phyloP scores from a whole-genome alignment of 2,888 invertebrate genomes.

The Alviniconcha strummeri region DNA sequence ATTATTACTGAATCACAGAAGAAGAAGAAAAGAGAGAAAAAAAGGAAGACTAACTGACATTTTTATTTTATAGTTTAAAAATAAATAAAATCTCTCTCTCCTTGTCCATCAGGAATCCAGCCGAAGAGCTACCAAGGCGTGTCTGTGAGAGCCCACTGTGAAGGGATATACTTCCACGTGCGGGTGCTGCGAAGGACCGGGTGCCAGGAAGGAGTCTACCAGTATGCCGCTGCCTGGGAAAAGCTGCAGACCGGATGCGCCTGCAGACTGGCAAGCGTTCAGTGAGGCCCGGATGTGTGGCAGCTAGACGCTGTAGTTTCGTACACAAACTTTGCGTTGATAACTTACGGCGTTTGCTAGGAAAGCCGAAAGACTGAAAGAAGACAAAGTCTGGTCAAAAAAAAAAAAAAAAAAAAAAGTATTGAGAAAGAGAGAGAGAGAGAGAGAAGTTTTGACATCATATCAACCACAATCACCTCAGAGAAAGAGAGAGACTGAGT shows the following conservation, averaged over 20 bases:
- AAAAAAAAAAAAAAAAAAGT: no score
- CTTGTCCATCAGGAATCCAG: not conserved
- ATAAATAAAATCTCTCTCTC: no score
- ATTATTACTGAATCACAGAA: no score
- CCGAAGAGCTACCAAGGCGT: not conserved
- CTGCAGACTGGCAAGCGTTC: not conserved
- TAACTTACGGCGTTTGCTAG: not conserved
- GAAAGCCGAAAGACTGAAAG: not conserved
- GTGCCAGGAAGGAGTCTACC: constrained; percentile 11
- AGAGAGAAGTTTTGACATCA: no score
- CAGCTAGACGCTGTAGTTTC: not conserved
- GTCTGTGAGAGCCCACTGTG: not conserved
- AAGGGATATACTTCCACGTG: not conserved
- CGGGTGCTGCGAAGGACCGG: constrained; percentile 12
- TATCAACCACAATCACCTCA: not conserved
- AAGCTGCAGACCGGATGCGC: constrained; percentile 20
- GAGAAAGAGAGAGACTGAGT: constrained; percentile 22
- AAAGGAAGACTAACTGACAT: not conserved
- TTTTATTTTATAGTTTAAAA: no score
- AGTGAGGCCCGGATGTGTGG: not conserved
- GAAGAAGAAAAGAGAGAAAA: not conserved
- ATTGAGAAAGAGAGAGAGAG: no score
- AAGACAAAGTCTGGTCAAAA: not conserved
- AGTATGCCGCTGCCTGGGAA: constrained; percentile 12
- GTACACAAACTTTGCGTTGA: not conserved